Base-by-base conservation (phyloP, 64 coral and sea anemone species). In the Astreopora myriophthalma region DNA sequence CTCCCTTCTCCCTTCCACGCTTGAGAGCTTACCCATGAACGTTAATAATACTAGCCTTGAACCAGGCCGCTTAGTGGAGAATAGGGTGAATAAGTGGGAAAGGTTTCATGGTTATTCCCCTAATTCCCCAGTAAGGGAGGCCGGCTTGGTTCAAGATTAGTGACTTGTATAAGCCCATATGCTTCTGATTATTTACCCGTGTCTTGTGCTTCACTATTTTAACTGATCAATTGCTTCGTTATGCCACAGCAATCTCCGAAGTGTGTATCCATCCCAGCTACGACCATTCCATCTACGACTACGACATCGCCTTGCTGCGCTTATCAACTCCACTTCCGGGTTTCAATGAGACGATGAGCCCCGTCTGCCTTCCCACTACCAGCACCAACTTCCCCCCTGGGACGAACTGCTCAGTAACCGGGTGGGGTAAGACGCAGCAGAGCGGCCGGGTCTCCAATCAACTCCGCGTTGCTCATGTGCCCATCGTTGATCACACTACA, bases 381-480 rank as follows among this genome's bases (percentile, higher is more conserved):
- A 61, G 30, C 6, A 63, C 2, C 11, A 52, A 33, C 34, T 64
- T 74, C 28, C 67, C 79, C 12, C 14, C 36, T 6, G 89, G 89
- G 6, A 84, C 55, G 19, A 85, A 74, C 25, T 92, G 89, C 64
- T 73, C 89, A 25, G 89, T 92, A 10, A 92, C 89, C 13, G 89
- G 89, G 2, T 92, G 69, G 65, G 89, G 89, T 6, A 92, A 33
- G 73, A 49, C 81, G 11, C 32, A 46, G 12, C 86, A 94, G 68
- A 12, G 16, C 33, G 91, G 66, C 1, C 32, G n/a, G 31, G 16
- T 81, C 0, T 94, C 95, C 20, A 96, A 40, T 29, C 40, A 90
- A 73, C 57, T 96, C 42, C 95, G 87, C 5, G 89, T 57, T 27
- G 95, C 95, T 66, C 71, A 40, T 17, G 83, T 96, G 1, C 95